Base-by-base conservation (phyloP, 2,888 invertebrate species). In the Eupithecia subfuscata region DNA sequence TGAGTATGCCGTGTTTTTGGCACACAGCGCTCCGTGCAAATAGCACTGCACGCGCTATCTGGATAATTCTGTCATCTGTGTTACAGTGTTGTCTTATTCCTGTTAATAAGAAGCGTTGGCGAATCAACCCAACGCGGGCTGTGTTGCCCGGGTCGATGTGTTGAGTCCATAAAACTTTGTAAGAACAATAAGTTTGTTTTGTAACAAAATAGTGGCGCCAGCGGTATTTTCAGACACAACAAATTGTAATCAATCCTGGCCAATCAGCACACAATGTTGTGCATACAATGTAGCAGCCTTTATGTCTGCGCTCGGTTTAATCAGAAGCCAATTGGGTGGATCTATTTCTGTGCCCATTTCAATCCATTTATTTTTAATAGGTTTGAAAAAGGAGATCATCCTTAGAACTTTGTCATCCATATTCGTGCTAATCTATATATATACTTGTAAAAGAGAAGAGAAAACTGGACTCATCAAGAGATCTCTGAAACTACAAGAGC, bases 201-300 rank as follows among this genome's bases (percentile, higher is more conserved):
- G 60, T 60, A 25, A 25, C 60, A 25, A 30, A 64, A 9, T 18
- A n/a, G 37, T n/a, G 67, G 67, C 67, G 67, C 67, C 67, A 67
- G 37, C n/a, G 34, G n/a, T 67, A 67, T 40, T 67, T 40, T 67
- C n/a, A 67, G 67, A 67, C 37, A 11, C 40, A 11, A 40, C 67
- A 40, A 30, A 5, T 12, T n/a, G 40, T 67, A 67, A 67, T 67
- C 40, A 67, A 67, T 67, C 40, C 40, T 40, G 14, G 22, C 18
- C 37, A 37, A 40, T 67, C 18, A 67, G 40, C 40, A 37, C 37
- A 65, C 67, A 67, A 40, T 67, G 40, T 67, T 67, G 34, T 40
- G 9, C 5, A 22, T 67, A 67, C 67, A 64, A 64, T 67, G 65
- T 37, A 65, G 4, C n/a, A 37, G 18, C 18, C 30, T 18, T 30